Conservation (phyloP, 2,113 vertebrate genomes). For the Poeciliopsis occidentalis region DNA sequence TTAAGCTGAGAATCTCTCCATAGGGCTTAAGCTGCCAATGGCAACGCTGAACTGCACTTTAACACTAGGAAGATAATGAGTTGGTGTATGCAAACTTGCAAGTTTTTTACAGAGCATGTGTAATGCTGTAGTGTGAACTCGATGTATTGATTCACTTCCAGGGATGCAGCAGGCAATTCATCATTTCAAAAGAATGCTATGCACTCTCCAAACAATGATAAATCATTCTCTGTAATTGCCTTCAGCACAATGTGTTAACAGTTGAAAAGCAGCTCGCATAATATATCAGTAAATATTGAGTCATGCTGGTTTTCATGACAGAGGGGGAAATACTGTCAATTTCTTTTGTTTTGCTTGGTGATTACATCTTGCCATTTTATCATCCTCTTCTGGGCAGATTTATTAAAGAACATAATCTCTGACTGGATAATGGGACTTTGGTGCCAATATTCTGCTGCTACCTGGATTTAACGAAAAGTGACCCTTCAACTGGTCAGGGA, state of each 20-base stretch:
- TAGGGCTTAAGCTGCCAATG: constrained; percentile 23
- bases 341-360: not conserved
- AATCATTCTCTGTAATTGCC: constrained; percentile 58
- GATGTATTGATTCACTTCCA: constrained; percentile 47
- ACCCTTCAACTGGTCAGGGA: not conserved
- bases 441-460: not conserved
- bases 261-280: constrained; percentile 26
- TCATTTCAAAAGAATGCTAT: constrained; percentile 43
- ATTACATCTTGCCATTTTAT: constrained; percentile 14
- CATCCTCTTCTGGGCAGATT: not conserved
- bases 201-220: constrained; percentile 49
- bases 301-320: not conserved
- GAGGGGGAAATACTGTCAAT: not conserved
- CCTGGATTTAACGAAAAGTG: not conserved
- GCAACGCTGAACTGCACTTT: constrained; percentile 21
- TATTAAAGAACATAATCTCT: not conserved
- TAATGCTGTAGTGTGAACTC: constrained; percentile 26
- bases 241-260: constrained; percentile 15
- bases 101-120: constrained; percentile 27
- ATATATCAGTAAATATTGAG: constrained; percentile 38
- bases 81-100: constrained; percentile 15
- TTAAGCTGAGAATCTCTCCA: constrained; percentile 46
- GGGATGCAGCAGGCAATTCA: constrained; percentile 47
- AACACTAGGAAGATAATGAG: constrained; percentile 3
- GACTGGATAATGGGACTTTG: not conserved